A percentile compares a stretch with the other conserved stretches of the same genome.
These are phyloP conservation scores for Euzophera pinguis DNA, from an alignment of 2,888 invertebrate genomes.

Conservation along the genomic window DNA sequence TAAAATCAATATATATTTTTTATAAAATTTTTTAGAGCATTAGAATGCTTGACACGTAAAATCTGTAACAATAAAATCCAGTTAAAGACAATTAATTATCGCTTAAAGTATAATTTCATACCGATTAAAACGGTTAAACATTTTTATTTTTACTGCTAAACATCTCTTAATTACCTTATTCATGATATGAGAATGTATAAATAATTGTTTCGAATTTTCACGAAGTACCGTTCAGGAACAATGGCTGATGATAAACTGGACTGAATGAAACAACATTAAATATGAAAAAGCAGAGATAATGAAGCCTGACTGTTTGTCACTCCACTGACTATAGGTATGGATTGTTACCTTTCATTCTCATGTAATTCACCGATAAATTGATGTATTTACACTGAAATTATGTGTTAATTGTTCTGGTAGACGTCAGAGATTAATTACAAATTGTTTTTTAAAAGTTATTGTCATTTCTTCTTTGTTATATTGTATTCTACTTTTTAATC, in stretches of 20 bases:
- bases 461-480: too few species aligned
- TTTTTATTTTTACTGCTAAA: not conserved
- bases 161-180: not conserved
- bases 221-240: not conserved
- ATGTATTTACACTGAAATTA: not conserved
- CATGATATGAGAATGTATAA: not conserved
- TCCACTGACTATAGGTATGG: not conserved
- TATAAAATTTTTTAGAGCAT: too few species aligned
- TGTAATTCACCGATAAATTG: conserved; percentile 2
- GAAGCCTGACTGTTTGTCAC: conserved; percentile 11
- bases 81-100: too few species aligned
- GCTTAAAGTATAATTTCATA: too few species aligned
- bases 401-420: too few species aligned
- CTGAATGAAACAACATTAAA: conserved; percentile 11
- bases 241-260: conserved; percentile 10
- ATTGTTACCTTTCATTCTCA: not conserved
- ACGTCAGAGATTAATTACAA: too few species aligned
- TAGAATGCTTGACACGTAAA: too few species aligned
- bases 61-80: too few species aligned
- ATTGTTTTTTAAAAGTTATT: too few species aligned
- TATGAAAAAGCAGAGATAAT: conserved; percentile 13
- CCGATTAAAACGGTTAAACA: too few species aligned
- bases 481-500: too few species aligned
- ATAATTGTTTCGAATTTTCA: conserved; percentile 2
- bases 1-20: too few species aligned